A percentile compares a stretch with the other conserved stretches of the same genome.
Evolutionary conservation across 2,888 invertebrate species (phyloP).

Genomic region (Conchocele bisecta): DNA sequence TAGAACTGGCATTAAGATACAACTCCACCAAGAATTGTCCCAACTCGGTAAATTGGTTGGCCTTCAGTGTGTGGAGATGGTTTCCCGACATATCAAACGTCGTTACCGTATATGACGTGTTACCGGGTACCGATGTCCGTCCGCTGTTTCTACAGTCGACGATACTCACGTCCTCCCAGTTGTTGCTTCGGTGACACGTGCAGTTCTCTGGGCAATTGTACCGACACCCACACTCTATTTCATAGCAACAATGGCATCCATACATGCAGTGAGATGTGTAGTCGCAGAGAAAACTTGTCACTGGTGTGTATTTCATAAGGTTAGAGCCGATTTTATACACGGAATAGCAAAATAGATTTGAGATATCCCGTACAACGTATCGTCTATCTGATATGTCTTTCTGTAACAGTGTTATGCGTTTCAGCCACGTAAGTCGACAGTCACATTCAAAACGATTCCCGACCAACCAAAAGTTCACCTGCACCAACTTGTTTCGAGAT

Average conservation of each 20-base stretch:
- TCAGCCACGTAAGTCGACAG: neutral
- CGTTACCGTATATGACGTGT: neutral
- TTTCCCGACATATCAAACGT: neutral
- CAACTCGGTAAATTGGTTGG: neutral
- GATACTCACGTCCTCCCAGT: neutral
- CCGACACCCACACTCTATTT: neutral
- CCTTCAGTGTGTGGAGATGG: neutral
- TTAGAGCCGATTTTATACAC: neutral
- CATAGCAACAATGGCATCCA: neutral
- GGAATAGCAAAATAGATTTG: neutral
- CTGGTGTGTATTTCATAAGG: neutral
- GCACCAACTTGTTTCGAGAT: neutral
- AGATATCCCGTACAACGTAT: neutral
- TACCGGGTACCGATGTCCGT: neutral
- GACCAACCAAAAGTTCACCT: neutral
- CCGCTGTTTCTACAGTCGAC: neutral
- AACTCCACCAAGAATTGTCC: neutral
- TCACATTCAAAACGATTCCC: slow-evolving; percentile 1
- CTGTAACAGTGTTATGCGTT: neutral
- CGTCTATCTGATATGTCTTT: neutral
- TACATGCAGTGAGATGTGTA: neutral
- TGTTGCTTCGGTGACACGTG: neutral
- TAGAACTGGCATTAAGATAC: neutral
- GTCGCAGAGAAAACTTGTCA: neutral
- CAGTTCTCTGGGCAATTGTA: neutral